A percentile compares a stretch with the other conserved stretches of the same genome.
phyloP scores from a whole-genome alignment of 2,888 invertebrate genomes.

The Eurytoma californica region DNA sequence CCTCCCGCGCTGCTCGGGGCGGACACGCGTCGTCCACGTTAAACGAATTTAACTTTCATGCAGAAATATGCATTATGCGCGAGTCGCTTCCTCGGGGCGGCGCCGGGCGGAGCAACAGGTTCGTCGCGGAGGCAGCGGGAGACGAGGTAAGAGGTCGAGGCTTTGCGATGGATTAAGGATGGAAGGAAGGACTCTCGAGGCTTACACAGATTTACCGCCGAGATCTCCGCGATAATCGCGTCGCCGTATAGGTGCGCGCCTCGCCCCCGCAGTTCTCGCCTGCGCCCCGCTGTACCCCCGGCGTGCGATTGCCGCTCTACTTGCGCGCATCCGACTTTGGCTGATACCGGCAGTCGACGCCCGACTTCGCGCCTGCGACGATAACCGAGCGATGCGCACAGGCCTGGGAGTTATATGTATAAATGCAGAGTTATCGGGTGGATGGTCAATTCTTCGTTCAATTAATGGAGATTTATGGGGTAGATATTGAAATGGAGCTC shows the following conservation, averaged over 20 bases:
- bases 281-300: not conserved
- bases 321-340: constrained; percentile 7
- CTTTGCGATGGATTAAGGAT: constrained; percentile 70
- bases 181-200: constrained; percentile 62
- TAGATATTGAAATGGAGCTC: too few species aligned
- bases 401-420: too few species aligned
- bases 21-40: constrained; percentile 31
- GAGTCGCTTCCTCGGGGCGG: too few species aligned
- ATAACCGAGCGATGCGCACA: too few species aligned
- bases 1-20: not conserved
- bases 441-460: too few species aligned
- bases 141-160: constrained; percentile 61
- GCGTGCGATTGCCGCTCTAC: constrained; percentile 35
- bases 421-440: too few species aligned
- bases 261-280: too few species aligned
- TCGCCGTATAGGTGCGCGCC: constrained; percentile 13
- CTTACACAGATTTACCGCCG: constrained; percentile 63
- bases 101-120: constrained; percentile 47
- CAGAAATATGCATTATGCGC: constrained; percentile 42
- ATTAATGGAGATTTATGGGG: too few species aligned
- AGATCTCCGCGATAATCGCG: constrained; percentile 54
- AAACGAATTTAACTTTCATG: constrained; percentile 42
- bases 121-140: constrained; percentile 4
- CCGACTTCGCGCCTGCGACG: not conserved
- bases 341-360: not conserved